Evolutionary conservation across 2,888 invertebrate species (phyloP), one percentile per base, ranked within the genome.

Genomic region (Rutpela maculata): DNA sequence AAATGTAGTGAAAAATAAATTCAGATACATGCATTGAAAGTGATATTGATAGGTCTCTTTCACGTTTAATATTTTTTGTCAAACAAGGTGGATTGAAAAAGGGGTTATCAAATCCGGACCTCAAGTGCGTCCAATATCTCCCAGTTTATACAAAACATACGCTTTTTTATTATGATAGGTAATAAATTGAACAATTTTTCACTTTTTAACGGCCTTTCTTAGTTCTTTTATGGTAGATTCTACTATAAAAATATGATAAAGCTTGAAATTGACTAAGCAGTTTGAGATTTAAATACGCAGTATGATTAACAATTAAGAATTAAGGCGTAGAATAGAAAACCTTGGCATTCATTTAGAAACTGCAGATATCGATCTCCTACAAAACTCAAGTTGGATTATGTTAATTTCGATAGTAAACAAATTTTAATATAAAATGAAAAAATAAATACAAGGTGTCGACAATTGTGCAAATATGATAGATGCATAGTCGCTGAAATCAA

Each of bases 101-200:
- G 22, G 50, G 19, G 22, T 55, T 67, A 26, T 55, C 50, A 38
- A 17, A 43, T 50, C 66, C 59, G 59, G 22, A 22, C 19, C 11
- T 38, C 19, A 19, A 22, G 18, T 17, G 19, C 66, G 18, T 31
- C 50, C 66, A 38, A 19, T 66, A n/a, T 19, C 19, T 43, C 15
- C 50, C 18, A 66, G 43, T 19, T 19, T 19, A 66, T 66, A 66
- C 43, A 66, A 43, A 66, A 43, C 43, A 66, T 66, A 66, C 19
- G 43, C 35, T n/a, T 66, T n/a, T 66, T 19, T 66, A 12, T 11
- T 43, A 43, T 43, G 43, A 43, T 43, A 50, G 18, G 43, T 19
- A 66, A 66, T 66, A 66, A 18, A 66, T 66, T 66, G 66, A 50
- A 11, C 18, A 66, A 66, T 66, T 66, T 66, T 66, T 66, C 50